Percentiles rank a stretch among this genome's conserved stretches.
Evolutionary conservation across 2,113 vertebrate genomes (phyloP).

Genomic region (Cynocephalus volans): DNA sequence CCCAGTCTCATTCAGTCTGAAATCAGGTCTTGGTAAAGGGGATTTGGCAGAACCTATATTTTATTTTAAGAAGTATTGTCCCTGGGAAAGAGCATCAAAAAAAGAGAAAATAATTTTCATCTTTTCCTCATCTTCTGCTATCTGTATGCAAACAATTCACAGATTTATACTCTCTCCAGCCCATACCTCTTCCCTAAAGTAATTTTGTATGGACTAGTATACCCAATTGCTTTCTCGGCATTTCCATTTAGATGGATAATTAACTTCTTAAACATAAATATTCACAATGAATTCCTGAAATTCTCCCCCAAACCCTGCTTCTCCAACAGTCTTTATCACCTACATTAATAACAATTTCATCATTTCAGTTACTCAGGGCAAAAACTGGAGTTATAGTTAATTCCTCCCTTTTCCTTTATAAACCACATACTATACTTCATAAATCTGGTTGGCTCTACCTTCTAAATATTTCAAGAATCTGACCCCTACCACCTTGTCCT

Average conservation of each 20-base stretch:
- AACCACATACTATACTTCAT: background rate
- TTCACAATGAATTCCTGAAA: constrained; percentile 2
- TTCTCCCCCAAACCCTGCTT: background rate
- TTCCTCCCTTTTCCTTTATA: background rate
- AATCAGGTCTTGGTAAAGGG: background rate
- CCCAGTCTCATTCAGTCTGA: background rate
- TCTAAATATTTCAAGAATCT: background rate
- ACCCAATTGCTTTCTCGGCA: background rate
- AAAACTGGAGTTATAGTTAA: background rate
- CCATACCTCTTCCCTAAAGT: background rate
- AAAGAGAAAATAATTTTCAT: background rate
- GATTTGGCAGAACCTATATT: background rate
- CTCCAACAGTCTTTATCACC: background rate
- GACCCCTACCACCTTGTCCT: background rate
- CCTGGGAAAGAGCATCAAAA: background rate
- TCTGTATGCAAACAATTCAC: background rate
- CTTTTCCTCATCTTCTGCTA: constrained; percentile 3
- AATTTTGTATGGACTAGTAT: background rate
- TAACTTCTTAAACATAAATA: constrained; percentile 23
- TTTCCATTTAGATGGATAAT: background rate
- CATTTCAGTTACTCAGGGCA: background rate
- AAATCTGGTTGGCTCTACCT: background rate
- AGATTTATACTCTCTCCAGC: background rate
- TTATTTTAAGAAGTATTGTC: background rate
- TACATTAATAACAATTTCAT: background rate